phyloP scores from a whole-genome alignment of 1,140 invertebrate genomes.

The Cydia fagiglandana region DNA sequence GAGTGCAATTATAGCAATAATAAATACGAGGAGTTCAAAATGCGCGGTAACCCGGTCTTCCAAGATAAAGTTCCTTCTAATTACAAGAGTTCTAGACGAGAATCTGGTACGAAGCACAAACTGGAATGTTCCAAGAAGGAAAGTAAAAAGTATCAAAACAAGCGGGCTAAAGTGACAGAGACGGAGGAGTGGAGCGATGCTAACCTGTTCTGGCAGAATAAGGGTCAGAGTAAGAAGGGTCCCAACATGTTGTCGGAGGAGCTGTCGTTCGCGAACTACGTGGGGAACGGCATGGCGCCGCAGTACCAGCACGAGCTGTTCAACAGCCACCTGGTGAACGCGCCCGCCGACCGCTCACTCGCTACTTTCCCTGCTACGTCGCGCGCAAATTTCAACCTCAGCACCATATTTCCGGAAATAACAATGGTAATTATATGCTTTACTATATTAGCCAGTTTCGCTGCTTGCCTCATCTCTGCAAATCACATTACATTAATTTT shows the following conservation, averaged over 20 bases:
- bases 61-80: constrained; percentile 59
- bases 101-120: constrained; percentile 69
- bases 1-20: constrained; percentile 72
- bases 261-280: constrained; percentile 63
- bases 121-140: constrained; percentile 74
- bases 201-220: constrained; percentile 70
- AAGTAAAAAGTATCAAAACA: constrained; percentile 71
- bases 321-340: constrained; percentile 67
- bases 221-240: constrained; percentile 58
- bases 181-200: constrained; percentile 69
- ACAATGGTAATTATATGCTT: constrained; percentile 63
- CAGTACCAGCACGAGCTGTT: constrained; percentile 71
- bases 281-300: constrained; percentile 65
- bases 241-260: constrained; percentile 68
- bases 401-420: constrained; percentile 75
- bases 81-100: constrained; percentile 64
- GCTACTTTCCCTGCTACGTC: constrained; percentile 64
- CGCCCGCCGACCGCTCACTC: constrained; percentile 58
- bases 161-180: constrained; percentile 65
- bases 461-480: not conserved
- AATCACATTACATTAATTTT: not conserved
- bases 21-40: constrained; percentile 70
- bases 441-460: not conserved
- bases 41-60: constrained; percentile 58
- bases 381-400: constrained; percentile 71